Evolutionary conservation across 2,797 vertebrate genomes (phyloP), one percentile per base, ranked within the genome.

Genomic region (Danio aesculapii): DNA sequence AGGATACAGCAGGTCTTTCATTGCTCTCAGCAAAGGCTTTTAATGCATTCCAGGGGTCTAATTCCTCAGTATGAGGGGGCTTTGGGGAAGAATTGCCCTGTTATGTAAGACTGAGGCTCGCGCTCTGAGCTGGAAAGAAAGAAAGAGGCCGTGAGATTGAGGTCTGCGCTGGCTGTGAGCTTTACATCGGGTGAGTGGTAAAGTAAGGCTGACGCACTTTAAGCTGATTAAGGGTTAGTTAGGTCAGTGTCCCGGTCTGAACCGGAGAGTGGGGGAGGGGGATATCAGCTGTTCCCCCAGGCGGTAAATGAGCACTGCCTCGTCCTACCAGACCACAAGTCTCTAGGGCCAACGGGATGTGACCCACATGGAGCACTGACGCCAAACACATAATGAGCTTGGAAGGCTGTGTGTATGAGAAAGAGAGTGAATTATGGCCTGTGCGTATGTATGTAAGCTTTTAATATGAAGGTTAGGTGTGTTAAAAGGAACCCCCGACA

Each of bases 201-300:
- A 71, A 67, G 59, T 83, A 78, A 64, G 77, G 43, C 17, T 77
- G 83, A 77, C 59, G 79, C 83, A 63, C 57, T 55, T 72, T 83
- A 78, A 84, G 83, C 62, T 84, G 85, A 81, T 81, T 84, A 84
- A 77, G 61, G 14, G 64, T 67, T 81, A 47, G 77, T 78, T 81
- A 49, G 83, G 77, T 77, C 83, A 79, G 19, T 81, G 83, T 84
- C 79, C 75, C 66, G 49, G 64, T 63, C 50, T 84, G 83, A 84
- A 83, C 83, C 74, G 21, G 61, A 58, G 41, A 59, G 58, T 68
- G 11, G 63, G 63, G 50, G n/a, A 68, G 47, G 47, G n/a, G 55
- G 50, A 64, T 50, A 80, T 76, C 61, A 76, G 73, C 55, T 66
- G 74, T 50, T 62, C 47, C 77, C 58, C 41, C 43, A 64, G 69